Base-by-base conservation (phyloP, 1,140 invertebrate species). In the Mamestra configurata region DNA sequence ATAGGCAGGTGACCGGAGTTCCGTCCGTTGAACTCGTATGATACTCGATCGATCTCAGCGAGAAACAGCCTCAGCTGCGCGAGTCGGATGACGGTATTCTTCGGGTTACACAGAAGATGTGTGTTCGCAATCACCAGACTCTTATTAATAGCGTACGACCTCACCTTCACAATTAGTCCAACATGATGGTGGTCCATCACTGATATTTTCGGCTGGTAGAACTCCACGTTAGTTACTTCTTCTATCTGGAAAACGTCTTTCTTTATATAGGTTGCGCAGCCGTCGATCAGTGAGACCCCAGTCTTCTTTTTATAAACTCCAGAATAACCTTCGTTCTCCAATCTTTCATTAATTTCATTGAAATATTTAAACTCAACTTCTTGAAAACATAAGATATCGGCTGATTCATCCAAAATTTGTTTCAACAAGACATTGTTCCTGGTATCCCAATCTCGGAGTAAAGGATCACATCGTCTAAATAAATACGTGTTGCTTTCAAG, bases 41-140 rank as follows among this genome's bases (percentile, higher is more conserved):
- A 13, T 5, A 70, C 66, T 24, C 66, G 40, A 22, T 70, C 66
- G 66, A 70, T 70, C 40, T 70, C 66, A 27, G 66, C 66, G 3
- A 70, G 66, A n/a, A 70, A 70, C 11, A 70, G 18, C 22, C 31
- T 46, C 66, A 70, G 10, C 20, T 70, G 66, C 4, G 66, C 66
- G 11, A 70, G 40, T n/a, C 66, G 20, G 20, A 70, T 24, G 40
- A 46, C 0, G 3, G 5, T 4, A 1, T 27, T 43, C 20, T 15
- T 49, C 7, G 40, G 20, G 0, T 70, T 15, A 11, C 43, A 27
- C 11, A 49, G 40, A 1, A 70, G 40, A 27, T 70, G 66, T 1
- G 66, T 70, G 66, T 70, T 70, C 6, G 40, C 66, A 0, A 70
- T 20, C 20, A 70, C 66, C 0, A 70, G 4, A 8, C 5, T 5